Evolutionary conservation across 1,140 invertebrate genomes (phyloP).

Genomic region (Diachasma alloeum): DNA sequence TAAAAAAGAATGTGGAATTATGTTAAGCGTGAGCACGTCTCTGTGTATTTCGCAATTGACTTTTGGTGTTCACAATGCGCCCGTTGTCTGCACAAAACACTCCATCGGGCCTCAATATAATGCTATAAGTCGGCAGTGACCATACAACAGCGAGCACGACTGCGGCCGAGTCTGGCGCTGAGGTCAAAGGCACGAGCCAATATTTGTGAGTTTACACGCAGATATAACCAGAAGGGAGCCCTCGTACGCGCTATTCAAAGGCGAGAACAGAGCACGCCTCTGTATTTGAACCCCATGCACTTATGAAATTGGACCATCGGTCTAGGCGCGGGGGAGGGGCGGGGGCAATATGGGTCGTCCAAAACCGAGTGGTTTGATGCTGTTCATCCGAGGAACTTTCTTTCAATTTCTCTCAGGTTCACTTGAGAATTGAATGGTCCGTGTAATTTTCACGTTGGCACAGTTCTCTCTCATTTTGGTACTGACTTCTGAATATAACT

Average conservation of each 20-base stretch:
- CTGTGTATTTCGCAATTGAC: not conserved
- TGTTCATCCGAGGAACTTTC: not conserved
- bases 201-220: conserved; percentile 42
- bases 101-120: not conserved
- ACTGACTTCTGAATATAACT: not conserved
- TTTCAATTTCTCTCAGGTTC: no score
- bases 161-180: not conserved
- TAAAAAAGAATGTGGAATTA: not conserved
- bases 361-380: not conserved
- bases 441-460: not conserved
- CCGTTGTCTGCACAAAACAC: not conserved
- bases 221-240: conserved; percentile 32
- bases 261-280: conserved; percentile 36
- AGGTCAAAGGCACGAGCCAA: conserved; percentile 44
- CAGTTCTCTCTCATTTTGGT: not conserved
- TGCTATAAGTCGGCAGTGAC: not conserved
- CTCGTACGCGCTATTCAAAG: conserved; percentile 28
- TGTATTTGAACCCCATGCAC: conserved; percentile 25
- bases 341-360: not conserved
- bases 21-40: not conserved
- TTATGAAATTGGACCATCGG: not conserved
- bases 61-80: not conserved
- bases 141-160: not conserved
- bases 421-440: not conserved
- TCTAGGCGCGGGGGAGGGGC: not conserved